A percentile compares a stretch with the other conserved stretches of the same genome.
Evolutionary conservation across 2,888 invertebrate genomes (phyloP).

Genomic region (Drosophila subquinaria): DNA sequence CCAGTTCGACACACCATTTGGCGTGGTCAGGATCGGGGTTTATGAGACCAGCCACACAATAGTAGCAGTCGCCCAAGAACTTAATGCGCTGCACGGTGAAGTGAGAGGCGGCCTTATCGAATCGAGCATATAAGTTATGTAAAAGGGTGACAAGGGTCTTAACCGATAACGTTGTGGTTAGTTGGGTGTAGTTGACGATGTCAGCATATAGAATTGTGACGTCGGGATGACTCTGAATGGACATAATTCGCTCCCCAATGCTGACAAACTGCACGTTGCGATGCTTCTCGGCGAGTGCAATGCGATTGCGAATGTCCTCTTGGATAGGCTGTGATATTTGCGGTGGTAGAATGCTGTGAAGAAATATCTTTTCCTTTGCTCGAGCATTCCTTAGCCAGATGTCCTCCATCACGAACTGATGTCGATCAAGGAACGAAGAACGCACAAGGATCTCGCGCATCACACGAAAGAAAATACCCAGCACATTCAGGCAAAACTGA

Average conservation of each 20-base stretch:
- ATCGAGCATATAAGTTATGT: constrained; percentile 95
- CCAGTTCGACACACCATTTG: constrained; percentile 94
- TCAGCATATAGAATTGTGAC: constrained; percentile 97
- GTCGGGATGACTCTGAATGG: constrained; percentile 93
- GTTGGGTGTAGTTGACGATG: constrained; percentile 94
- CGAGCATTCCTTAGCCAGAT: constrained; percentile 47
- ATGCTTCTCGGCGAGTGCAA: constrained; percentile 59
- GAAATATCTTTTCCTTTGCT: constrained; percentile 85
- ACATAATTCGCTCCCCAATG: constrained; percentile 81
- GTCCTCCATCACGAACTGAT: constrained; percentile 60
- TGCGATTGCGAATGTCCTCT: constrained; percentile 87
- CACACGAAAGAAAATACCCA: constrained; percentile 58
- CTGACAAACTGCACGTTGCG: rapidly evolving
- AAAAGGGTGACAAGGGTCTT: constrained; percentile 93
- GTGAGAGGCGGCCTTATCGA: constrained; percentile 94
- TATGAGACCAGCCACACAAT: constrained; percentile 95
- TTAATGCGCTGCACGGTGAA: constrained; percentile 93
- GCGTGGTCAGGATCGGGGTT: constrained; percentile 92
- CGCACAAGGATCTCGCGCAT: constrained; percentile 58
- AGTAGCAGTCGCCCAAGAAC: constrained; percentile 97
- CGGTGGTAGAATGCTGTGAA: constrained; percentile 94
- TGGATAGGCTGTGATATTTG: constrained; percentile 90
- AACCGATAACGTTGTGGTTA: constrained; percentile 92
- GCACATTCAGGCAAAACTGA: constrained; percentile 45
- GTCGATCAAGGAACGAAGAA: constrained; percentile 64